Evolutionary conservation across 2,113 vertebrate genomes (phyloP).

Genomic region (Hypomesus transpacificus): DNA sequence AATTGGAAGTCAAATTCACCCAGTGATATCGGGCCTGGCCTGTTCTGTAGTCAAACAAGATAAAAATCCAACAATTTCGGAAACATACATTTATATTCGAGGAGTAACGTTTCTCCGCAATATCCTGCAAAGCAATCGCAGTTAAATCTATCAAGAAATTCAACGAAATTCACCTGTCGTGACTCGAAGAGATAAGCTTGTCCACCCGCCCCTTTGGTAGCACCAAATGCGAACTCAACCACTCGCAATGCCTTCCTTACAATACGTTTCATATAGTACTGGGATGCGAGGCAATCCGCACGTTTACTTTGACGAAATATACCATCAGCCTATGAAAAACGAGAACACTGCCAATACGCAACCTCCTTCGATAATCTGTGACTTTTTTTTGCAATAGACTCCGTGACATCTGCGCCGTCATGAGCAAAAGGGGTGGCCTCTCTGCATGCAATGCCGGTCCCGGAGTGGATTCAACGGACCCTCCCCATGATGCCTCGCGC

Average conservation of each 20-base stretch:
- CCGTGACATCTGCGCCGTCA: conserved; percentile 26
- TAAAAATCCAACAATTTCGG: no score
- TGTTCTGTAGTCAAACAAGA: no score
- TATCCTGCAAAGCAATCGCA: background rate
- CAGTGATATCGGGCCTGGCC: no score
- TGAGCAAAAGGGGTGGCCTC: background rate
- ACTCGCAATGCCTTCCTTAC: background rate
- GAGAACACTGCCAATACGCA: background rate
- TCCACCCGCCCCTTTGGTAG: background rate
- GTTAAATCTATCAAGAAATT: background rate
- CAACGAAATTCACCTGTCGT: conserved; percentile 42
- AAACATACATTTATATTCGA: background rate
- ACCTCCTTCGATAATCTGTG: conserved; percentile 10
- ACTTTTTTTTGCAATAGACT: conserved; percentile 25
- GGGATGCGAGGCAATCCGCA: conserved; percentile 49
- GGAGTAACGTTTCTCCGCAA: background rate
- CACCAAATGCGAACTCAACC: background rate
- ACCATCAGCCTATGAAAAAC: conserved; percentile 32
- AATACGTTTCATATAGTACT: background rate
- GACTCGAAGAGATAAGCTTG: background rate
- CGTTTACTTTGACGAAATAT: conserved; percentile 45
- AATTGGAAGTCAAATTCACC: no score
- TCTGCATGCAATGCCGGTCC: background rate
- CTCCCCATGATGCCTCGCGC: conserved; percentile 57
- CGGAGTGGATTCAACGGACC: background rate